Evolutionary conservation across 1,140 invertebrate species (phyloP).

Genomic region (Eufriesea mexicana): DNA sequence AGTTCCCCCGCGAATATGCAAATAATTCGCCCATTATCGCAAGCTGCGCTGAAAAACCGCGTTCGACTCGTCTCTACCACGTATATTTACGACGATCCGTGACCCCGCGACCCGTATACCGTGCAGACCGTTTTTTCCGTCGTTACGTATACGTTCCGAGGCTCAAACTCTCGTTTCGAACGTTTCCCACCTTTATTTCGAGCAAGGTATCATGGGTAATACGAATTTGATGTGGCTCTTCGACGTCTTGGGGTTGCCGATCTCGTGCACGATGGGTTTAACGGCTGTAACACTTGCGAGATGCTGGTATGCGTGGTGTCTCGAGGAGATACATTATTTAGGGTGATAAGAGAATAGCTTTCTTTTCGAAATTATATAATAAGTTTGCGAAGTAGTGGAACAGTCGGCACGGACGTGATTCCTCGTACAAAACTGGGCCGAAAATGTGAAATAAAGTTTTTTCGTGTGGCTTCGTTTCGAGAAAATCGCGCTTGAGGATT

Average conservation of each 20-base stretch:
- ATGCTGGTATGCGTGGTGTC: too few relatives aligned
- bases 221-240: background rate
- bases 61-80: background rate
- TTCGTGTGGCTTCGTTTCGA: too few relatives aligned
- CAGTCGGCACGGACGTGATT: too few relatives aligned
- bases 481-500: too few relatives aligned
- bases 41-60: background rate
- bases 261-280: too few relatives aligned
- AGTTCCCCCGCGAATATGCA: constrained; percentile 5
- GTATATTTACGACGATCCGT: constrained; percentile 1
- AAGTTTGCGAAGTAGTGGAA: too few relatives aligned
- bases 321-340: too few relatives aligned
- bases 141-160: background rate
- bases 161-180: constrained; percentile 3
- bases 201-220: background rate
- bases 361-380: too few relatives aligned
- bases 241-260: background rate
- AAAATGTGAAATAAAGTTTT: too few relatives aligned
- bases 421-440: too few relatives aligned
- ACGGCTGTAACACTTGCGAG: too few relatives aligned
- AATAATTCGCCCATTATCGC: constrained; percentile 31
- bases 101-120: background rate
- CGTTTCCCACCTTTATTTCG: background rate
- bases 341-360: too few relatives aligned
- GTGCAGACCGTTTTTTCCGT: background rate